These are phyloP conservation scores for Conops quadrifasciatus DNA, from an alignment of 2,888 invertebrate species.

Conservation along the genomic window DNA sequence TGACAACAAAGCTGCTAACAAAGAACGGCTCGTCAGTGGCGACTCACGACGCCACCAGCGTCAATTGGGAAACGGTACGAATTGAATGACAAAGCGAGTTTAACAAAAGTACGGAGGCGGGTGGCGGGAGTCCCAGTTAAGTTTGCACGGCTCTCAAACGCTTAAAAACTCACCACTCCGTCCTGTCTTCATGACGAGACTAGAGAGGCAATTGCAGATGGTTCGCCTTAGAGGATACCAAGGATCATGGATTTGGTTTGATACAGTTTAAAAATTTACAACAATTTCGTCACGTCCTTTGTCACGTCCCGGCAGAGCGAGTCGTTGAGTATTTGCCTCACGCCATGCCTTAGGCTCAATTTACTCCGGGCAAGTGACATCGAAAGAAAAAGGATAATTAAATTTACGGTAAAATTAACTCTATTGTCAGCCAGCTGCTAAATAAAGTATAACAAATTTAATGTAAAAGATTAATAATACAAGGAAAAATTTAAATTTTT, in stretches of 20 bases:
- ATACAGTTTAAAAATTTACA: constrained; percentile 17
- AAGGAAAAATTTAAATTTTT: neutral
- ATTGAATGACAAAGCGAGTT: neutral
- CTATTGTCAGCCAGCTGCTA: constrained; percentile 14
- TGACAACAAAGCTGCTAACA: constrained; percentile 20
- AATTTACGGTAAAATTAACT: constrained; percentile 36
- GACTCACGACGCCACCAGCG: constrained; percentile 9
- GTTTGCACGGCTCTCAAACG: constrained; percentile 34
- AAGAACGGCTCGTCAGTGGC: neutral
- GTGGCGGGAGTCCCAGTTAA: neutral
- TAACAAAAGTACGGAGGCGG: neutral
- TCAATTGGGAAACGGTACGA: constrained; percentile 20
- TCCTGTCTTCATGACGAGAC: no score
- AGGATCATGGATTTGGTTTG: constrained; percentile 14
- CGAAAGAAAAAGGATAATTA: constrained; percentile 19
- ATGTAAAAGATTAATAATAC: constrained; percentile 2
- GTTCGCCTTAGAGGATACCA: neutral
- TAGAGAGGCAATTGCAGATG: neutral
- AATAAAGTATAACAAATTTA: neutral
- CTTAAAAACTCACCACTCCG: constrained; percentile 38
- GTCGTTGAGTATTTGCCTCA: constrained; percentile 26
- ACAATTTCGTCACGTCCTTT: constrained; percentile 24
- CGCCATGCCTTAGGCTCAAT: neutral
- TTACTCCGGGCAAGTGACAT: no score
- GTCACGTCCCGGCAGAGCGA: constrained; percentile 28